Conservation (phyloP, 2,888 invertebrate genomes). For the Drosophila nr. perissopoda region DNA sequence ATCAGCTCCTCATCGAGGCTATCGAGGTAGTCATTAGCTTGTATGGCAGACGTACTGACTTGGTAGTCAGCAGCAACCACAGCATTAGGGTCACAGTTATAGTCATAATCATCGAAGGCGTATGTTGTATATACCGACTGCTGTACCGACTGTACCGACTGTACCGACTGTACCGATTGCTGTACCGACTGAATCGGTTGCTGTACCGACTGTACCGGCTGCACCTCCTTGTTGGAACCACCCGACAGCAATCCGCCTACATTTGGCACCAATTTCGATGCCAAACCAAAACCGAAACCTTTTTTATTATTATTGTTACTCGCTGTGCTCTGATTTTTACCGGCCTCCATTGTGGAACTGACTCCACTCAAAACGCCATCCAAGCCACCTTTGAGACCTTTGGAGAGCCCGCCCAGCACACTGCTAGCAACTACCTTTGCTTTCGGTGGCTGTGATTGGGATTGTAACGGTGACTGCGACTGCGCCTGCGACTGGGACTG, state of each 20-base stretch:
- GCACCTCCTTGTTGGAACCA: constrained; percentile 30
- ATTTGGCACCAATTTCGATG: constrained; percentile 82
- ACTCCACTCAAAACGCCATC: constrained; percentile 80
- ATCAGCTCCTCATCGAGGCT: constrained; percentile 29
- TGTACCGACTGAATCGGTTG: background rate
- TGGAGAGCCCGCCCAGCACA: constrained; percentile 80
- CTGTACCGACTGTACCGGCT: constrained; percentile 10
- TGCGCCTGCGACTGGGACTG: background rate
- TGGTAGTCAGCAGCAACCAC: background rate
- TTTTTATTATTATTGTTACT: constrained; percentile 47
- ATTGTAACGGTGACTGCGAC: background rate
- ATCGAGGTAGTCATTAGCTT: constrained; percentile 20
- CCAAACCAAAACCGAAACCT: constrained; percentile 79
- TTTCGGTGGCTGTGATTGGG: constrained; percentile 50
- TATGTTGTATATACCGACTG: background rate
- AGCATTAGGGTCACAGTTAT: background rate
- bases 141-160: background rate
- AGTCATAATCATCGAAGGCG: background rate
- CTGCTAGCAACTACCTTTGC: constrained; percentile 73
- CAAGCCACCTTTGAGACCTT: constrained; percentile 81
- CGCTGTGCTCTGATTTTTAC: constrained; percentile 9
- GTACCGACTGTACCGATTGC: background rate
- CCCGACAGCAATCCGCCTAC: constrained; percentile 71
- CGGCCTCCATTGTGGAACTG: constrained; percentile 52
- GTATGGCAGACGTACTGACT: background rate